Evolutionary conservation across 2,888 invertebrate genomes (phyloP).

Genomic region (Abrostola tripartita): DNA sequence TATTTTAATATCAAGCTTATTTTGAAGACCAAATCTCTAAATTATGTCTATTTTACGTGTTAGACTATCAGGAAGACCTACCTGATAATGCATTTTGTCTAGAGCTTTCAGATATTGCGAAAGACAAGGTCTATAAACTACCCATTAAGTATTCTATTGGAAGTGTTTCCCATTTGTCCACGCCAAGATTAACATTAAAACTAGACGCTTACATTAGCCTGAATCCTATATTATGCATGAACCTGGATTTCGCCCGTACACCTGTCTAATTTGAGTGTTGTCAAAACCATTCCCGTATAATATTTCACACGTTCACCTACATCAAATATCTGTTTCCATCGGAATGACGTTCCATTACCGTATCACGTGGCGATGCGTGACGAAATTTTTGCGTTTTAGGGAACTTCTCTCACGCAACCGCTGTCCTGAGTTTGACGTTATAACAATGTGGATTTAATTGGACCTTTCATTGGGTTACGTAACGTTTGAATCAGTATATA

Average conservation of each 20-base stretch:
- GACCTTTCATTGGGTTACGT: background rate
- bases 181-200: slow-evolving; percentile 7
- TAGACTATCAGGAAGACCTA: too few species aligned
- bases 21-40: too few species aligned
- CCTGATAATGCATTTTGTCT: too few species aligned
- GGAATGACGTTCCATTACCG: slow-evolving; percentile 62
- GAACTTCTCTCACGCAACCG: slow-evolving; percentile 10
- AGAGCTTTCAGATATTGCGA: too few species aligned
- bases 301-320: slow-evolving; percentile 66
- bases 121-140: too few species aligned
- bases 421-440: slow-evolving; percentile 8
- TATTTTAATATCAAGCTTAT: too few species aligned
- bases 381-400: slow-evolving; percentile 31
- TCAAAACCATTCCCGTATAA: slow-evolving; percentile 63
- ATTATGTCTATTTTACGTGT: too few species aligned
- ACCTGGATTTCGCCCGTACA: slow-evolving; percentile 22
- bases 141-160: background rate
- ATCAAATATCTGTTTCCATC: slow-evolving; percentile 58
- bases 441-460: slow-evolving; percentile 1
- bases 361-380: slow-evolving; percentile 39
- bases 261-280: slow-evolving; percentile 38
- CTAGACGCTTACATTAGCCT: slow-evolving; percentile 15
- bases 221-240: slow-evolving; percentile 15
- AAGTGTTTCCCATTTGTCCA: slow-evolving; percentile 8
- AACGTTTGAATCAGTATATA: too few species aligned